Percentiles rank a stretch among this genome's conserved stretches.
phyloP scores from a whole-genome alignment of 2,888 invertebrate species.

The Diachrysia chrysitis region DNA sequence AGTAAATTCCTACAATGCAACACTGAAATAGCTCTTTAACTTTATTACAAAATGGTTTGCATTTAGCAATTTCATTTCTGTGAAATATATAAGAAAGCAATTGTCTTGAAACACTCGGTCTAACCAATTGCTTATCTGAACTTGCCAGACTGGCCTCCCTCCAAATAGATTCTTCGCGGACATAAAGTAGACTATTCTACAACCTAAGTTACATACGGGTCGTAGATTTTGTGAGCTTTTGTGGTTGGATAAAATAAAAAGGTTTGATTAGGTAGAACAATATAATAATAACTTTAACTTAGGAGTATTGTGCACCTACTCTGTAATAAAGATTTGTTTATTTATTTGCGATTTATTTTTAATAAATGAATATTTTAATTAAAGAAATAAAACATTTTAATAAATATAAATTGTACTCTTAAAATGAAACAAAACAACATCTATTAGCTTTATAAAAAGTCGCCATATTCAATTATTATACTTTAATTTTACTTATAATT shows the following conservation, averaged over 20 bases:
- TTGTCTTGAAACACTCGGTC: slow-evolving; percentile 69
- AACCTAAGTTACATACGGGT: slow-evolving; percentile 36
- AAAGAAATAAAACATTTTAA: too few relatives aligned
- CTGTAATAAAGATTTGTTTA: too few relatives aligned
- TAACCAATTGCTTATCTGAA: slow-evolving; percentile 74
- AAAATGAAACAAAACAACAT: too few relatives aligned
- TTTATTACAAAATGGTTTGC: slow-evolving; percentile 41
- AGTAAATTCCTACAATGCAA: slow-evolving; percentile 13
- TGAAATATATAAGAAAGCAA: slow-evolving; percentile 70
- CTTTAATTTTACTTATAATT: too few relatives aligned
- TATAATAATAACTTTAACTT: background rate
- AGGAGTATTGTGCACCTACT: too few relatives aligned
- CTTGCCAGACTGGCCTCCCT: slow-evolving; percentile 70
- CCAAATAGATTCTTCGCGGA: slow-evolving; percentile 72
- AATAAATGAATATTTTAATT: too few relatives aligned
- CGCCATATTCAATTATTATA: too few relatives aligned
- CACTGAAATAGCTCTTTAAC: slow-evolving; percentile 19
- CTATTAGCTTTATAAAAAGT: too few relatives aligned
- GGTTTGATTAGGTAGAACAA: background rate
- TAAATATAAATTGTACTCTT: too few relatives aligned
- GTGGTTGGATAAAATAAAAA: background rate
- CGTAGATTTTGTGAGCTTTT: slow-evolving; percentile 2
- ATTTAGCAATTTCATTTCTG: slow-evolving; percentile 60
- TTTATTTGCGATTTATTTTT: too few relatives aligned
- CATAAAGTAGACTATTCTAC: slow-evolving; percentile 62